Conservation (phyloP, 2,113 vertebrate species). For the Albula goreensis region DNA sequence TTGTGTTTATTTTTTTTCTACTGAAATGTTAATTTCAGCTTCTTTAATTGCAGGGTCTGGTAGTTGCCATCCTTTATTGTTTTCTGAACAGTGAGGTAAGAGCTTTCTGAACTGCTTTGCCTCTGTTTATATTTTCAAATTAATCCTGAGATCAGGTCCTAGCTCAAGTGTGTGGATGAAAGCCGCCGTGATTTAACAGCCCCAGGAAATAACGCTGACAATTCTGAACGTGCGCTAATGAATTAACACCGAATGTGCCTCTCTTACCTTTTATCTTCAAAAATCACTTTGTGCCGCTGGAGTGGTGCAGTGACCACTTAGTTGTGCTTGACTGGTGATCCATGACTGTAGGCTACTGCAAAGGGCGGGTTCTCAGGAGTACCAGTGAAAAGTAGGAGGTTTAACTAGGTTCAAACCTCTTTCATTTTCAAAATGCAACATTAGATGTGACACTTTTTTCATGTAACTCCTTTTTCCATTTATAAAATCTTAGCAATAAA, state of each 20-base stretch:
- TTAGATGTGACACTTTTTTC: no score
- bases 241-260: background rate
- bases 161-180: background rate
- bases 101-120: slow-evolving; percentile 17
- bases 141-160: background rate
- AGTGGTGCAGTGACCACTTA: background rate
- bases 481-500: no score
- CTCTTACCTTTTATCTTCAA: background rate
- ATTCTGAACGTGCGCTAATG: background rate
- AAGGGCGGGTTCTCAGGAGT: background rate
- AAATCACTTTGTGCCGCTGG: background rate
- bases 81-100: slow-evolving; percentile 88
- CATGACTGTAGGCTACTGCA: background rate
- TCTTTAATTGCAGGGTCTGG: slow-evolving; percentile 74
- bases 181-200: background rate
- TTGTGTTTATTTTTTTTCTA: background rate
- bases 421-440: no score
- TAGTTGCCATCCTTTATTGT: slow-evolving; percentile 85
- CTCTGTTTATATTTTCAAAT: background rate
- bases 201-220: background rate
- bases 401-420: no score
- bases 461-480: no score
- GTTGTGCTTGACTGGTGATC: background rate
- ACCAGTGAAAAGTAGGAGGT: no score
- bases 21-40: background rate